Evolutionary conservation across 2,888 invertebrate genomes (phyloP).

Genomic region (Idaea dimidiata): DNA sequence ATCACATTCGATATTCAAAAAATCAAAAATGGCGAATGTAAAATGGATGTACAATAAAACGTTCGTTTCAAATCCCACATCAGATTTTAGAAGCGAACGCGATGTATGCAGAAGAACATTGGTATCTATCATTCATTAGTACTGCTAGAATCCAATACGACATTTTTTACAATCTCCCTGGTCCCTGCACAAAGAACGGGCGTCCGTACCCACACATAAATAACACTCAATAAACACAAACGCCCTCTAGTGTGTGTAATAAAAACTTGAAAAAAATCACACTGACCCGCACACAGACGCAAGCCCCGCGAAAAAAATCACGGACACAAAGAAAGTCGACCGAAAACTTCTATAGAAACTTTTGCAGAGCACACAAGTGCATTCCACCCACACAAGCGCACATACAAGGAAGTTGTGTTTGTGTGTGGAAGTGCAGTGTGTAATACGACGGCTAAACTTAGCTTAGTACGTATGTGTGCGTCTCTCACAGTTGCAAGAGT

Average conservation of each 20-base stretch:
- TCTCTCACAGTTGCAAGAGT: slow-evolving; percentile 68
- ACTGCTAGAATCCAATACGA: slow-evolving; percentile 79
- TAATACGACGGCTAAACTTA: slow-evolving; percentile 71
- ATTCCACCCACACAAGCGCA: slow-evolving; percentile 36
- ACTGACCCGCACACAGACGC: slow-evolving; percentile 72
- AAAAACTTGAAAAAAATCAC: slow-evolving; percentile 77
- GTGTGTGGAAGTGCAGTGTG: slow-evolving; percentile 68
- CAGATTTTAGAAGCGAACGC: slow-evolving; percentile 60
- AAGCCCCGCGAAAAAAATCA: slow-evolving; percentile 75
- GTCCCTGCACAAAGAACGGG: slow-evolving; percentile 71
- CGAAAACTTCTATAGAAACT: slow-evolving; percentile 78
- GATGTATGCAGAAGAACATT: slow-evolving; percentile 54
- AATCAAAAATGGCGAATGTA: slow-evolving; percentile 39
- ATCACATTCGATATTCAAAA: slow-evolving; percentile 16
- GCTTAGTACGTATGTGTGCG: slow-evolving; percentile 55
- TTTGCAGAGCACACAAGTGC: slow-evolving; percentile 56
- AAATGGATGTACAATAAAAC: slow-evolving; percentile 35
- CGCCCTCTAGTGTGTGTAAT: slow-evolving; percentile 51
- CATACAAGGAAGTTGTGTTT: slow-evolving; percentile 50
- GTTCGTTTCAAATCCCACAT: slow-evolving; percentile 55
- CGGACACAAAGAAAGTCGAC: slow-evolving; percentile 79
- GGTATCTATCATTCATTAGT: slow-evolving; percentile 80
- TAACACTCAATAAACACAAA: slow-evolving; percentile 47
- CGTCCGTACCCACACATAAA: slow-evolving; percentile 55
- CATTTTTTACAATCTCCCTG: slow-evolving; percentile 79